A percentile compares a stretch with the other conserved stretches of the same genome.
Conservation (phyloP, 37 sponge, comb jelly and placozoan species). For the Aplysina aerophoba region DNA sequence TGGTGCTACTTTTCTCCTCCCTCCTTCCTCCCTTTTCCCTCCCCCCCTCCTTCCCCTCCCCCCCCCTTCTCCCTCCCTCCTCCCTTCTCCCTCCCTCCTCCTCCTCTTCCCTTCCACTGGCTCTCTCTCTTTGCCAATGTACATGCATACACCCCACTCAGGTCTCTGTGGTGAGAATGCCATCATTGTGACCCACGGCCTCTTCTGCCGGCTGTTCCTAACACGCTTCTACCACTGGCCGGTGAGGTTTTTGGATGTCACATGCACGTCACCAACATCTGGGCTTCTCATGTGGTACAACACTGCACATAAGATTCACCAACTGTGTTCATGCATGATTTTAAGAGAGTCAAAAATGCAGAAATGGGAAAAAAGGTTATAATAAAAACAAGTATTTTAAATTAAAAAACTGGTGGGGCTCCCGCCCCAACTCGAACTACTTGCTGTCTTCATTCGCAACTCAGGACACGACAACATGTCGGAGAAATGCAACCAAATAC, state of each 20-base stretch:
- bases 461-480: too few species aligned
- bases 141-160: neutral
- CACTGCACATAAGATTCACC: too few species aligned
- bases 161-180: conserved; percentile 78
- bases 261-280: neutral
- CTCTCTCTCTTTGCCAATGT: neutral
- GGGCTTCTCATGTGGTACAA: too few species aligned
- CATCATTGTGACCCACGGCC: conserved; percentile 83
- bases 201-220: conserved; percentile 85
- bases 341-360: too few species aligned
- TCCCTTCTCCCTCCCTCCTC: neutral
- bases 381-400: too few species aligned
- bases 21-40: neutral
- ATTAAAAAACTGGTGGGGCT: too few species aligned
- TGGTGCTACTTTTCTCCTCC: too few species aligned
- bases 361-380: too few species aligned
- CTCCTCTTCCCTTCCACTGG: neutral
- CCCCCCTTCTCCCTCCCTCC: neutral
- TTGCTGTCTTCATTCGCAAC: too few species aligned
- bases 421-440: too few species aligned
- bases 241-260: conserved; percentile 31
- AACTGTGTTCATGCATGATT: too few species aligned
- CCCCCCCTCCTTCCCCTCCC: neutral
- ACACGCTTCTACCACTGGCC: conserved; percentile 86
- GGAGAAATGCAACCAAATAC: too few species aligned